Conservation (phyloP, 2,113 vertebrate species). For the Heterocephalus glaber region DNA sequence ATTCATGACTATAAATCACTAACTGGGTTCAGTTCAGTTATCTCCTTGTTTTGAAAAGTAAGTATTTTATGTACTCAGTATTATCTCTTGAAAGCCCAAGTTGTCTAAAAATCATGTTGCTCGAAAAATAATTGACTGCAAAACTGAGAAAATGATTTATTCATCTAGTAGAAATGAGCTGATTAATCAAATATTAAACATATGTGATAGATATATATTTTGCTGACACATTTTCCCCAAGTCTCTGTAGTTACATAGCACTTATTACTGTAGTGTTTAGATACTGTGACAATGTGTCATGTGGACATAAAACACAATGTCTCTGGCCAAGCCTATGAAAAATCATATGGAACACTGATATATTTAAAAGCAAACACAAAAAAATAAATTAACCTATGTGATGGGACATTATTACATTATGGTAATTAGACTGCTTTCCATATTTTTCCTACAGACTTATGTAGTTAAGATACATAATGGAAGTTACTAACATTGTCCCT, state of each 20-base stretch:
- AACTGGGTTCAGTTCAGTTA: not conserved
- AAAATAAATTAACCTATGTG: not conserved
- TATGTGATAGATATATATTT: not conserved
- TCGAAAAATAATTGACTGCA: not conserved
- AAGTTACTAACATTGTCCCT: not conserved
- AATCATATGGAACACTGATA: conserved; percentile 14
- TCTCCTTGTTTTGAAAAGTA: not conserved
- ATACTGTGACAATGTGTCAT: conserved; percentile 48
- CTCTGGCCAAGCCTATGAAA: conserved; percentile 38
- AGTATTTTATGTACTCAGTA: not conserved
- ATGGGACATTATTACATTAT: not conserved
- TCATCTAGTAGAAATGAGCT: too few species aligned
- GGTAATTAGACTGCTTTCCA: not conserved
- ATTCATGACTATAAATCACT: not conserved
- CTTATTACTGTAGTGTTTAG: conserved; percentile 59
- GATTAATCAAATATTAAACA: conserved; percentile 22
- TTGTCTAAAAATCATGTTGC: not conserved
- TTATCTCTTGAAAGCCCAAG: not conserved
- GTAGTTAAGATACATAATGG: not conserved
- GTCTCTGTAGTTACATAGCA: conserved; percentile 22
- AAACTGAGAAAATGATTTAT: too few species aligned
- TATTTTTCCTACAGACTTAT: not conserved
- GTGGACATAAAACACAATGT: conserved; percentile 29
- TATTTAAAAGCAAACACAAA: conserved; percentile 59
- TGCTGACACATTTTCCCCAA: not conserved